Evolutionary conservation across 2,113 vertebrate species (phyloP), one percentile per base, ranked within the genome.

Genomic region (Platichthys flesus): DNA sequence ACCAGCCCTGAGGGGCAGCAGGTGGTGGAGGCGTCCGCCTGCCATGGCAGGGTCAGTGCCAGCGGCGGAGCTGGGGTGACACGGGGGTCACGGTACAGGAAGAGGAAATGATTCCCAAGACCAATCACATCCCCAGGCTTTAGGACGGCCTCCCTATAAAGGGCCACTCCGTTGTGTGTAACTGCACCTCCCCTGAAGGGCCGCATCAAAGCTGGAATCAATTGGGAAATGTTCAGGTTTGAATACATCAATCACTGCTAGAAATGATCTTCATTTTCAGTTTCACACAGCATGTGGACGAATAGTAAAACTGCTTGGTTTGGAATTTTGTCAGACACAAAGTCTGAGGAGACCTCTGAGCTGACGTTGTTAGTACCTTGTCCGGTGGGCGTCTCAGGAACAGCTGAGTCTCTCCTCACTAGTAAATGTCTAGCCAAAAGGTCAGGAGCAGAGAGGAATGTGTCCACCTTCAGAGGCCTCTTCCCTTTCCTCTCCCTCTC

Each of bases 11-110:
- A 14, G 52, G 92, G 74, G 91, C 92, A 92, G 74, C 91, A 94
- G 85, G 90, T 69, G 66, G 89, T 74, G 47, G 89, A 85, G 52
- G 59, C 62, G 23, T 94, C 94, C 0, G 88, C 62, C 80, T 94
- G 93, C 94, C 93, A 94, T 15, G 93, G 93, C 61, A 92, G 83
- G 20, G 91, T 92, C 85, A 95, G 57, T 13, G 94, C 93, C 69
- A 93, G 79, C 0, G 93, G 94, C 0, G 93, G 91, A 18, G 93
- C 85, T 2, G 94, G 94, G 74, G 88, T 93, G 81, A 93, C 92
- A 6, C 96, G 94, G 42, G 97, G 96, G 90, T 98, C 97, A 63
- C 96, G 96, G 84, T 97, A 98, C 90, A 98, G 93, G 92, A 98
- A 97, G 23, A 98, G 90, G 86, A 97, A 96, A 78, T 97, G 95